Evolutionary conservation across 2,797 vertebrate genomes (phyloP).

Genomic region (Microhierax caerulescens): DNA sequence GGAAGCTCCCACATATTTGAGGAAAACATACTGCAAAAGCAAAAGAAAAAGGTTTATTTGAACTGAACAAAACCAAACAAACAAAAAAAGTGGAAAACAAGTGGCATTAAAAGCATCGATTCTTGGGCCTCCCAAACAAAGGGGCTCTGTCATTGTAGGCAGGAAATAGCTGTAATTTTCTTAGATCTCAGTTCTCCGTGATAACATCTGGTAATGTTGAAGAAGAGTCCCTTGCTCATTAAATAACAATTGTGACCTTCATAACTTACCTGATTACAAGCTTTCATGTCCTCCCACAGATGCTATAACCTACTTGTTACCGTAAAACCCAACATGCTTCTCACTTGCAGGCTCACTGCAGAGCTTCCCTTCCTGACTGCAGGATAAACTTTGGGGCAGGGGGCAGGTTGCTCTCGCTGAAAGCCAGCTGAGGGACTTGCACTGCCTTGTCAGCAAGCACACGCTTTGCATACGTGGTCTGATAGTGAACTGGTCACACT

Average conservation of each 20-base stretch:
- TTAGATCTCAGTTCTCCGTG: neutral
- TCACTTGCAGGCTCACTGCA: neutral
- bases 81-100: neutral
- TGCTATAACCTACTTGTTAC: neutral
- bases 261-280: neutral
- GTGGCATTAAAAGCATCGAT: neutral
- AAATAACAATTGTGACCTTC: neutral
- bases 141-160: neutral
- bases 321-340: neutral
- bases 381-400: neutral
- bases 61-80: neutral
- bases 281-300: neutral
- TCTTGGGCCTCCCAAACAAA: neutral
- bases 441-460: neutral
- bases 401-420: neutral
- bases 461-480: rapidly evolving
- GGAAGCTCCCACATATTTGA: neutral
- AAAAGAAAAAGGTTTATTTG: neutral
- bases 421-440: neutral
- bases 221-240: neutral
- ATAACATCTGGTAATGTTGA: neutral
- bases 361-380: neutral
- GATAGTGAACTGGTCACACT: neutral
- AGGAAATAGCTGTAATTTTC: neutral
- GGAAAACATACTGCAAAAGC: neutral